phyloP scores from a whole-genome alignment of 2,888 invertebrate species.

The Drosophila paranaensis region DNA sequence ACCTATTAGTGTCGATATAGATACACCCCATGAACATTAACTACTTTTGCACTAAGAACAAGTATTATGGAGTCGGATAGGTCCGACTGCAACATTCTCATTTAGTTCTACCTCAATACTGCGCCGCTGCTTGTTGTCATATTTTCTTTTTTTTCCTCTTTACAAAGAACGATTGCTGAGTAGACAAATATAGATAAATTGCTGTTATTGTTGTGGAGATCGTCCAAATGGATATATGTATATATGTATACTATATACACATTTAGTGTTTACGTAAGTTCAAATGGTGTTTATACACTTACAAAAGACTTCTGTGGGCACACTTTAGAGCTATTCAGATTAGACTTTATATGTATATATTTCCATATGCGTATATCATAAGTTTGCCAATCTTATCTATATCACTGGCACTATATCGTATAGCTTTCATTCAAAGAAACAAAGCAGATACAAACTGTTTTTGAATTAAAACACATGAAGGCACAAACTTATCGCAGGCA shows the following conservation, averaged over 20 bases:
- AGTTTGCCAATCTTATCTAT: not conserved
- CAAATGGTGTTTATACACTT: not conserved
- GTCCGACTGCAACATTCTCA: not conserved
- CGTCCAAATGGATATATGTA: constrained; percentile 6
- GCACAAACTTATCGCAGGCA: not conserved
- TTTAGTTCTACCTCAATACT: not conserved
- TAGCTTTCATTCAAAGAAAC: no score
- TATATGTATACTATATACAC: not conserved
- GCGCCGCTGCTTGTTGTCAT: constrained; percentile 21
- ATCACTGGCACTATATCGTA: not conserved
- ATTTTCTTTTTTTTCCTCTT: constrained; percentile 27
- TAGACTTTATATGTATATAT: not conserved
- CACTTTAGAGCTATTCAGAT: not conserved
- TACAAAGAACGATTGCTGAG: constrained; percentile 22
- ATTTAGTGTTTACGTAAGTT: not conserved
- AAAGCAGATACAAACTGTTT: not conserved
- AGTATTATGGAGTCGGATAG: not conserved
- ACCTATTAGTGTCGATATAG: no score
- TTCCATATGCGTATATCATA: not conserved
- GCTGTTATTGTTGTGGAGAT: constrained; percentile 55
- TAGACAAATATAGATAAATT: constrained; percentile 63
- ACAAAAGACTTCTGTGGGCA: no score
- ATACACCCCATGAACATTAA: no score
- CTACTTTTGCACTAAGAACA: no score
- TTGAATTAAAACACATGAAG: not conserved